Percentiles rank a stretch among this genome's conserved stretches.
These are phyloP conservation scores for Campylomormyrus tamandua DNA, from an alignment of 2,113 vertebrate species.

Conservation along the genomic window DNA sequence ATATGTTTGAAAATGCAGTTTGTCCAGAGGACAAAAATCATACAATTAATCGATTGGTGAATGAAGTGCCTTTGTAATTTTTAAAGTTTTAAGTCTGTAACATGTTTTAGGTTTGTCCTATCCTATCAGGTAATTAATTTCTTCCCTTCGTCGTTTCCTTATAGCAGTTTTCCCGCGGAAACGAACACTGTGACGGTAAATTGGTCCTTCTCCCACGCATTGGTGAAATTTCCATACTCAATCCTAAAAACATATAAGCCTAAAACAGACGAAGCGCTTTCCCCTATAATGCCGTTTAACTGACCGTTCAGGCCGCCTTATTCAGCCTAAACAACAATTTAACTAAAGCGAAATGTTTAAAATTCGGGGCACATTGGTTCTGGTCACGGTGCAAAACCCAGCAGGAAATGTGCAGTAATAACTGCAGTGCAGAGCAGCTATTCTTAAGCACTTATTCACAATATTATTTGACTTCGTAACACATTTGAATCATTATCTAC, in stretches of 20 bases:
- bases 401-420: not conserved
- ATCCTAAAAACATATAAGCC: not conserved
- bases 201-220: not conserved
- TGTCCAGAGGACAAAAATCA: not conserved
- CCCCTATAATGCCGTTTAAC: not conserved
- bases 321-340: not conserved
- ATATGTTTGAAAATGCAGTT: not conserved
- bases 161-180: not conserved
- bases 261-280: not conserved
- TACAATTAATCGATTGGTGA: not conserved
- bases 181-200: not conserved
- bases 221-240: not conserved
- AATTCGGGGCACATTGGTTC: not conserved
- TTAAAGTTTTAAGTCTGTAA: not conserved
- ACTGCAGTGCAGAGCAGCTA: not conserved
- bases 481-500: not conserved
- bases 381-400: not conserved
- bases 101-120: not conserved
- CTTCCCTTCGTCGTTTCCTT: not conserved
- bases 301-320: not conserved
- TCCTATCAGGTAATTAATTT: not conserved
- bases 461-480: not conserved
- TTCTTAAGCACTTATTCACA: not conserved
- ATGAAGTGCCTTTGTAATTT: not conserved
- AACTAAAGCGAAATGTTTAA: not conserved